Percentiles rank a stretch among this genome's conserved stretches.
Evolutionary conservation across 2,113 vertebrate genomes (phyloP).

Genomic region (Sialia sialis): DNA sequence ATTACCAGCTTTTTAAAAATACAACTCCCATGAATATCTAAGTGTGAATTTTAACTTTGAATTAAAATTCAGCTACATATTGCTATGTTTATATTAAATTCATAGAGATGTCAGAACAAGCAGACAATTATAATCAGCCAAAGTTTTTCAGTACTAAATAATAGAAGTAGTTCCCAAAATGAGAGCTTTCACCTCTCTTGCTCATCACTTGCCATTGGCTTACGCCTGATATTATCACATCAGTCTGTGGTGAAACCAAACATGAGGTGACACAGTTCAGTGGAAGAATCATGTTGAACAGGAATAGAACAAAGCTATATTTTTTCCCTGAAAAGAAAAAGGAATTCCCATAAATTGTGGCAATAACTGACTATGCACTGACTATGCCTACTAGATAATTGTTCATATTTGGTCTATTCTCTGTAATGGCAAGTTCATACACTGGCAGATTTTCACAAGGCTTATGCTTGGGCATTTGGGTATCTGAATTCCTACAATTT

Average conservation of each 20-base stretch:
- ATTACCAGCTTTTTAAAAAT: conserved; percentile 17
- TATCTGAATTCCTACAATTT: background rate
- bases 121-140: background rate
- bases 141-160: background rate
- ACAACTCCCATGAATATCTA: background rate
- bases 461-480: background rate
- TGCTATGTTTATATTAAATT: conserved; percentile 25
- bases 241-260: background rate
- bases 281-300: background rate
- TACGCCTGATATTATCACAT: background rate
- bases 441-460: background rate
- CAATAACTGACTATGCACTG: background rate
- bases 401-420: background rate
- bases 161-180: background rate
- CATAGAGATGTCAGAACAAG: background rate
- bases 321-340: too few species aligned
- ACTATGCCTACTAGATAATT: background rate
- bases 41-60: background rate
- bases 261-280: background rate
- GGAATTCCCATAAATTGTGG: background rate
- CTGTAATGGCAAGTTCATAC: background rate
- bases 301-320: background rate
- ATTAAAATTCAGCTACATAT: background rate
- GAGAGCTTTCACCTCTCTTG: background rate
- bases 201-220: background rate